Base-by-base conservation (phyloP, 2,113 vertebrate genomes). In the Ifrita kowaldi region DNA sequence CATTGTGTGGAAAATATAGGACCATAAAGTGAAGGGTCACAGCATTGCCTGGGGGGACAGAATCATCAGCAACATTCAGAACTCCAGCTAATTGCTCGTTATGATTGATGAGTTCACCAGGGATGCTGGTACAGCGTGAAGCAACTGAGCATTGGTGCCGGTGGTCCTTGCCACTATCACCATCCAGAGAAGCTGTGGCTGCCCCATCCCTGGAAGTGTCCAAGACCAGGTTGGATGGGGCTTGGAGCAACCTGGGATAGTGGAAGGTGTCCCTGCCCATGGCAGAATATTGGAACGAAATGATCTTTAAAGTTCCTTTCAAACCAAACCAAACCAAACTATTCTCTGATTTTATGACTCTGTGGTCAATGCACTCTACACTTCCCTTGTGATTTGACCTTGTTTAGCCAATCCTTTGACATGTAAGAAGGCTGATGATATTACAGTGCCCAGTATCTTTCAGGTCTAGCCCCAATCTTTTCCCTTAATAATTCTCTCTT, bases 191-290 rank as follows among this genome's bases (percentile, higher is more conserved):
- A 55, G 6, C 18, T 56, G 49, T 16, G 14, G 2, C 26, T 76
- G 30, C 4, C 26, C 11, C 22, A 23, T 33, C 11, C 12, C 35
- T 49, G 26, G 3, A 10, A 56, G 7, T 28, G 18, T 37, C 16
- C 35, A 63, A 63, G 32, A 15, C 18, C 41, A 11, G 5, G 12
- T 0, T 63, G 30, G 22, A 39, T 2, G 4, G 16, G 6, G 1
- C 12, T 55, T 76, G 28, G 8, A 69, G 10, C 8, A 49, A 0
- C 7, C 18, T 41, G n/a, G 24, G 18, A 10, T 6, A 55, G 21
- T 20, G 8, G 18, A 33, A 83, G 17, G 1, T 69, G 41, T 42
- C 12, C 24, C 30, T 62, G 26, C 8, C 9, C 4, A 5, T 8
- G 11, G 9, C 8, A 76, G 26, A 41, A 12, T 10, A 16, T 8